phyloP scores from a whole-genome alignment of 2,113 vertebrate genomes.

The Uria lomvia region DNA sequence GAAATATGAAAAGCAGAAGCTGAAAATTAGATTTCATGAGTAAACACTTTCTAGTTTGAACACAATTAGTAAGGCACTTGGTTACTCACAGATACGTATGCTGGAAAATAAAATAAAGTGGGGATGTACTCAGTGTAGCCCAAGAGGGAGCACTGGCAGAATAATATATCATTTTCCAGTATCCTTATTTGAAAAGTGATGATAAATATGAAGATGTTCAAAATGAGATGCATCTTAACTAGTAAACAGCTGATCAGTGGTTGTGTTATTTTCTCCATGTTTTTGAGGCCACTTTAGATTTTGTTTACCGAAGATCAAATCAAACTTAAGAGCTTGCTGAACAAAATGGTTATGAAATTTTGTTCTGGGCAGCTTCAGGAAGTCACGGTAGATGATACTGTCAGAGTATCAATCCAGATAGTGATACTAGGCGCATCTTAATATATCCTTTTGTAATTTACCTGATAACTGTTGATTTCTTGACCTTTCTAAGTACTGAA shows the following conservation, averaged over 20 bases:
- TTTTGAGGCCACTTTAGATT: not conserved
- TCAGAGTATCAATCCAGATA: not conserved
- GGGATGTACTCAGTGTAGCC: not conserved
- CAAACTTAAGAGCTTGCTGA: not conserved
- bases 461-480: not conserved
- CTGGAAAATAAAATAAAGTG: not conserved
- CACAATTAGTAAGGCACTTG: not conserved
- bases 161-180: not conserved
- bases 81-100: not conserved
- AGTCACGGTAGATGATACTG: not conserved
- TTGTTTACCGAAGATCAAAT: not conserved
- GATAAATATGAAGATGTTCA: not conserved
- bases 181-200: not conserved
- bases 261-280: not conserved
- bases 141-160: not conserved
- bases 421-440: not conserved
- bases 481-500: not conserved
- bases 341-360: not conserved
- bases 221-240: not conserved
- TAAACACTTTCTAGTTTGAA: not conserved
- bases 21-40: not conserved
- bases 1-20: not conserved
- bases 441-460: not conserved
- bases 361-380: not conserved
- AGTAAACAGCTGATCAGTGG: not conserved